A percentile compares a stretch with the other conserved stretches of the same genome.
These are phyloP conservation scores for Cyprinodon brontotheroides DNA, from an alignment of 2,113 vertebrate species.

Conservation along the genomic window DNA sequence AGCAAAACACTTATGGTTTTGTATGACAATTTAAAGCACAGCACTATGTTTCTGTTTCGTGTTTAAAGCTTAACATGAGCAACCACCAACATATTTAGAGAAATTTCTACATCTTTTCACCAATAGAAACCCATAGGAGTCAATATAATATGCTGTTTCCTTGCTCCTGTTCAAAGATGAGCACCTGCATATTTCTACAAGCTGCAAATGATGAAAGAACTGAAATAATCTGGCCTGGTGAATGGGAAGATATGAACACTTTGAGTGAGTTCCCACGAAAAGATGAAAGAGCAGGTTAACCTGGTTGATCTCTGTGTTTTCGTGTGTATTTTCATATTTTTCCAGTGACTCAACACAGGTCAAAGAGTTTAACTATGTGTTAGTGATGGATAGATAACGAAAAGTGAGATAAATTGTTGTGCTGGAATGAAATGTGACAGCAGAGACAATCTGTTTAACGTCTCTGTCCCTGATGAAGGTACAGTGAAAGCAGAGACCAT, in stretches of 20 bases:
- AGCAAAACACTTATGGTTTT: not conserved
- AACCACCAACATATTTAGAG: not conserved
- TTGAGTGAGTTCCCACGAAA: constrained; percentile 14
- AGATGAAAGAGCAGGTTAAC: not conserved
- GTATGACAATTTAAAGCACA: not conserved
- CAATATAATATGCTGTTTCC: not conserved
- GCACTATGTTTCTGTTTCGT: not conserved
- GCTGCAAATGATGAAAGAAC: not conserved
- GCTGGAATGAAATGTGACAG: not conserved
- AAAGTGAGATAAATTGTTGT: not conserved
- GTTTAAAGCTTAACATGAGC: not conserved
- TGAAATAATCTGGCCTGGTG: not conserved
- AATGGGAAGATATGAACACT: not conserved
- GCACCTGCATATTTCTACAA: not conserved
- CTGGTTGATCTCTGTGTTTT: not conserved
- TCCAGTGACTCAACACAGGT: constrained; percentile 36
- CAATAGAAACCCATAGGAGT: not conserved
- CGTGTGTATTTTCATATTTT: not conserved
- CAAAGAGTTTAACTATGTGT: not conserved
- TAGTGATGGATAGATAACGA: constrained; percentile 26
- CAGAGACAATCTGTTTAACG: not conserved
- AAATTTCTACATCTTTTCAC: not conserved
- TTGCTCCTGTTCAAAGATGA: not conserved
- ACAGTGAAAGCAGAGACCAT: constrained; percentile 42
- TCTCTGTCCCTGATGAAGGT: constrained; percentile 21